Evolutionary conservation across 2,797 vertebrate species (phyloP).

Genomic region (Myiothlypis coronata): DNA sequence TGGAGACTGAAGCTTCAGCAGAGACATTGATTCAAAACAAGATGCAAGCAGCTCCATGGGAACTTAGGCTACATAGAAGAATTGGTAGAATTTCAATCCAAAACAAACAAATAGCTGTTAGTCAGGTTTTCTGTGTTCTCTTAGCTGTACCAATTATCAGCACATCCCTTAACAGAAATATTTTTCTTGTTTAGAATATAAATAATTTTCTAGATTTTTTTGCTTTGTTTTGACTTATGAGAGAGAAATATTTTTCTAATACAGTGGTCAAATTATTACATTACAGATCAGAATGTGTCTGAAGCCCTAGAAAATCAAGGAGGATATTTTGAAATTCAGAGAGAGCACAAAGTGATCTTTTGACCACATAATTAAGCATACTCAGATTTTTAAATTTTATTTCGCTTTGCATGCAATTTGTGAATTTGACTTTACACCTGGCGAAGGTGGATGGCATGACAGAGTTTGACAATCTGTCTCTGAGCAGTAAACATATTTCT

Average conservation of each 20-base stretch:
- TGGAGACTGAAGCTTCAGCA: not conserved
- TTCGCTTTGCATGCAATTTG: conserved; percentile 1
- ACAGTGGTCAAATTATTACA: not conserved
- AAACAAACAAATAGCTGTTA: not conserved
- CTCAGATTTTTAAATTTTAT: not conserved
- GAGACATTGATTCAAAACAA: not conserved
- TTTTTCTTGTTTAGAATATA: not conserved
- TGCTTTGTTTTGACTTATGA: not conserved
- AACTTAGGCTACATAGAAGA: not conserved
- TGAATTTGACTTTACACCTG: conserved; percentile 1
- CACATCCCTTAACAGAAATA: not conserved
- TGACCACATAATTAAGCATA: not conserved
- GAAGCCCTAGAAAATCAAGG: not conserved
- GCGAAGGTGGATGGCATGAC: not conserved
- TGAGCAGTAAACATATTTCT: not conserved
- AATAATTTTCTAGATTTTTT: not conserved
- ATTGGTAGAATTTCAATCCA: not conserved
- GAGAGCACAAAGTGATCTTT: not conserved
- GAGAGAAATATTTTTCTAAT: not conserved
- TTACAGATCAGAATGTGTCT: not conserved
- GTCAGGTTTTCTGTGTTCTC: not conserved
- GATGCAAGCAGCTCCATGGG: accelerated
- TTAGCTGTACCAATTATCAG: not conserved
- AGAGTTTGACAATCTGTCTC: not conserved
- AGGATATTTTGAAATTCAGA: not conserved